Base-by-base conservation (phyloP, 2,113 vertebrate species). In the Jacana jacana region DNA sequence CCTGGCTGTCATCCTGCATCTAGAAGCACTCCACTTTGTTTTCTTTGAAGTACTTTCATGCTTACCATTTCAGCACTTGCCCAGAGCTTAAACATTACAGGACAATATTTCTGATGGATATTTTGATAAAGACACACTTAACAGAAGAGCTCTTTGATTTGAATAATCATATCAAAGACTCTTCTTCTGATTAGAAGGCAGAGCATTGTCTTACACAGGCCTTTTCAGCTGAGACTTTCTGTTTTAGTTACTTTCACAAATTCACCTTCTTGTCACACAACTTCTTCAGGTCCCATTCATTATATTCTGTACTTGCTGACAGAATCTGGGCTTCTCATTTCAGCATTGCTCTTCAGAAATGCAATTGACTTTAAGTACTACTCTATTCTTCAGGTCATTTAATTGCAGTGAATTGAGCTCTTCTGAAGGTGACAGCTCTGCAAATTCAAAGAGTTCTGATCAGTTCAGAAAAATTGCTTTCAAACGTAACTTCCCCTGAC, bases 381-480 rank as follows among this genome's bases (percentile, higher is more conserved):
- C 70, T 89, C 70, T 79, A 28, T 93, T 78, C 68, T 91, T 90
- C 19, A 89, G 87, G 81, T 94, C 81, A 97, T 97, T 98, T 97
- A 88, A 98, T 97, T 97, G 95, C 64, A 71, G 72, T 4, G 18
- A 94, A 87, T 49, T 79, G 70, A 93, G 65, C 77, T 90, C 48
- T 95, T 86, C 66, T 63, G 63, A 81, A 89, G 86, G 76, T 83
- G 94, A 91, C 52, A 92, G 64, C 82, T 94, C 52, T 86, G 88
- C 84, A 95, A 94, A 96, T 93, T 95, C 73, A 82, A 70, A 70
- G 86, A 76, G 75, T 95, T 91, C 76, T 92, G 80, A 95, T 97
- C 94, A 88, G 84, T 94, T 97, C 72, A 77, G 81, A 69, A 94
- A 89, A 92, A 92, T 71, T 61, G 66, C 81, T 91, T 79, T 88